These are phyloP conservation scores for Drosophila mimica DNA, from an alignment of 2,888 invertebrate species.

Conservation along the genomic window DNA sequence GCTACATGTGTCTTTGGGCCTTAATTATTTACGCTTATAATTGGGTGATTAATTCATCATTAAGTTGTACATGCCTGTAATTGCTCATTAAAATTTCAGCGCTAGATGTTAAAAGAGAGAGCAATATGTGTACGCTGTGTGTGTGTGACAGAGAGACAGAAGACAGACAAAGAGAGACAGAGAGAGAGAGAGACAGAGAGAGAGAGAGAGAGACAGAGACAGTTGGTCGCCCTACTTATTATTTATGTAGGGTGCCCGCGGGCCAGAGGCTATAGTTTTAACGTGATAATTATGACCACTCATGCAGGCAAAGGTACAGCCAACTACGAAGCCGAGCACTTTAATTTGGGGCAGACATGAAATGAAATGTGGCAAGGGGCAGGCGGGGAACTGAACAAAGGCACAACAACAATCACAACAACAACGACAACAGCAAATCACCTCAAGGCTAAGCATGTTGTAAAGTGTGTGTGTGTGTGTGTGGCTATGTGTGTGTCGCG, in stretches of 20 bases:
- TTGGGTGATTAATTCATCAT: conserved; percentile 67
- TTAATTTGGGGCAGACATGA: conserved; percentile 77
- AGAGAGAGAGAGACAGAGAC: background rate
- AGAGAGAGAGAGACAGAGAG: background rate
- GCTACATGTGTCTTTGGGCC: conserved; percentile 30
- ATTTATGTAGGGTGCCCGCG: conserved; percentile 23
- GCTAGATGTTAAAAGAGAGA: background rate
- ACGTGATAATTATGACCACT: conserved; percentile 66
- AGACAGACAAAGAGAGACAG: background rate
- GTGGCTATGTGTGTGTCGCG: conserved; percentile 21
- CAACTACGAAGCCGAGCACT: conserved; percentile 41
- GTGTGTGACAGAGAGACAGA: background rate
- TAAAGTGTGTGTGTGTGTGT: conserved; percentile 16
- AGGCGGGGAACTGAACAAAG: background rate
- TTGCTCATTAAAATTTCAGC: conserved; percentile 70
- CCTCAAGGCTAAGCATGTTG: conserved; percentile 63
- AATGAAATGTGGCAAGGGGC: conserved; percentile 35
- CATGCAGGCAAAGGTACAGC: conserved; percentile 24
- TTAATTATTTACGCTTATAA: conserved; percentile 71
- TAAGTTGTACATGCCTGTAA: conserved; percentile 57
- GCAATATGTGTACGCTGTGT: background rate
- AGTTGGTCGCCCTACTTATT: conserved; percentile 17
- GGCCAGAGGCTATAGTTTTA: conserved; percentile 31
- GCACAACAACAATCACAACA: conserved; percentile 6
- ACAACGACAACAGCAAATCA: conserved; percentile 28